These are phyloP conservation scores for Acestrorhynchus altus DNA, from an alignment of 2,797 vertebrate genomes.

Conservation along the genomic window DNA sequence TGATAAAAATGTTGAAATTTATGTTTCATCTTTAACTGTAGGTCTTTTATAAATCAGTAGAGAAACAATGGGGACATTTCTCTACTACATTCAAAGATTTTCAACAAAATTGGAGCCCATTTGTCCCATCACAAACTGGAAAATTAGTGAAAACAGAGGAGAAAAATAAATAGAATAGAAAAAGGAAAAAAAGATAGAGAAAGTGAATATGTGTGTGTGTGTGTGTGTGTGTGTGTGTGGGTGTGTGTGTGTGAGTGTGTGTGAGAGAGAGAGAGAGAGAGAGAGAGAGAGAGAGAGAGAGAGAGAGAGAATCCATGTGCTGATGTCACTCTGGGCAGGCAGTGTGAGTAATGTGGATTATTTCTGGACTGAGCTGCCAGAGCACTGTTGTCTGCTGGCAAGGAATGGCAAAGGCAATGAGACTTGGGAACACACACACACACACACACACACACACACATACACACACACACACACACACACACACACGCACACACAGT, in stretches of 20 bases:
- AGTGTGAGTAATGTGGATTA: constrained; percentile 48
- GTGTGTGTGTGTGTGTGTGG: too few relatives aligned
- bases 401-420: constrained; percentile 33
- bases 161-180: not conserved
- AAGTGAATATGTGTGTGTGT: too few relatives aligned
- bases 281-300: not conserved
- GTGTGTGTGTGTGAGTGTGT: too few relatives aligned
- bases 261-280: not conserved
- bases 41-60: too few relatives aligned
- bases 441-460: constrained; percentile 16
- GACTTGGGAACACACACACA: constrained; percentile 14
- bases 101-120: too few relatives aligned
- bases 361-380: constrained; percentile 36
- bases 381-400: constrained; percentile 43
- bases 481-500: not conserved
- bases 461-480: not conserved
- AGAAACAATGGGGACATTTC: too few relatives aligned
- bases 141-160: not conserved
- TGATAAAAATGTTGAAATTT: too few relatives aligned
- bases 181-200: not conserved
- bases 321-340: constrained; percentile 48
- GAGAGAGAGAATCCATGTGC: constrained; percentile 39
- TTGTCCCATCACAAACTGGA: too few relatives aligned
- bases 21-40: too few relatives aligned
- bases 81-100: too few relatives aligned